Conservation (phyloP, 2,113 vertebrate genomes). For the Dicrurus megarhynchus region DNA sequence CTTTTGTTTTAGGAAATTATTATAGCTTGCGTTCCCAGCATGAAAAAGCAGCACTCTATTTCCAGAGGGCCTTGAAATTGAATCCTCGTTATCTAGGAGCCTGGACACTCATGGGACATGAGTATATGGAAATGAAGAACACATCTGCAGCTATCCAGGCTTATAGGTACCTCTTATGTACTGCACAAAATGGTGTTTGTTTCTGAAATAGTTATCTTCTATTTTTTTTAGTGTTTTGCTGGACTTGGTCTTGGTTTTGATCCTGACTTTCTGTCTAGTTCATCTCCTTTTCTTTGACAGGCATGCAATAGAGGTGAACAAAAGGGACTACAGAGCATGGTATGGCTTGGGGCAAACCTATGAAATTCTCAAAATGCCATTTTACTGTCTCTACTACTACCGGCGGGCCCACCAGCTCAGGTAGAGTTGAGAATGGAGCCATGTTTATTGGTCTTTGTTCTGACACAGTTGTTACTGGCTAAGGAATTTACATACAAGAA, state of each 20-base stretch:
- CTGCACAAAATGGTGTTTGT: not conserved
- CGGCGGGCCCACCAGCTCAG: conserved; percentile 95
- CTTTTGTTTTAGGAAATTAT: conserved; percentile 85
- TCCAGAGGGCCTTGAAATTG: conserved; percentile 95
- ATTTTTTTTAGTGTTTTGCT: not conserved
- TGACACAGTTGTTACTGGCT: not conserved
- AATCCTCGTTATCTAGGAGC: conserved; percentile 97
- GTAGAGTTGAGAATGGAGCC: conserved; percentile 58
- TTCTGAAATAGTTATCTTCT: not conserved
- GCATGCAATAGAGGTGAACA: conserved; percentile 98
- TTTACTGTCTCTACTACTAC: conserved; percentile 99
- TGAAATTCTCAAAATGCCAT: conserved; percentile 99
- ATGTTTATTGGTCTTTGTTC: not conserved
- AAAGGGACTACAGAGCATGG: conserved; percentile 97
- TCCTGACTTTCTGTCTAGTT: not conserved
- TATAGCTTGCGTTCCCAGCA: conserved; percentile 97
- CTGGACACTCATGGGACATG: conserved; percentile 98
- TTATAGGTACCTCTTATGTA: conserved; percentile 76
- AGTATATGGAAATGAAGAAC: conserved; percentile 99
- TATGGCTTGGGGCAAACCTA: conserved; percentile 98
- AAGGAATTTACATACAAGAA: not conserved
- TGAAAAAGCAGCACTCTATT: conserved; percentile 97
- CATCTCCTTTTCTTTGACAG: conserved; percentile 67
- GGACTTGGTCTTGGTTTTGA: not conserved
- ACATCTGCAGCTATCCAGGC: conserved; percentile 98